Evolutionary conservation across 2,113 vertebrate species (phyloP).

Genomic region (Stomatorhinus ivindoensis): DNA sequence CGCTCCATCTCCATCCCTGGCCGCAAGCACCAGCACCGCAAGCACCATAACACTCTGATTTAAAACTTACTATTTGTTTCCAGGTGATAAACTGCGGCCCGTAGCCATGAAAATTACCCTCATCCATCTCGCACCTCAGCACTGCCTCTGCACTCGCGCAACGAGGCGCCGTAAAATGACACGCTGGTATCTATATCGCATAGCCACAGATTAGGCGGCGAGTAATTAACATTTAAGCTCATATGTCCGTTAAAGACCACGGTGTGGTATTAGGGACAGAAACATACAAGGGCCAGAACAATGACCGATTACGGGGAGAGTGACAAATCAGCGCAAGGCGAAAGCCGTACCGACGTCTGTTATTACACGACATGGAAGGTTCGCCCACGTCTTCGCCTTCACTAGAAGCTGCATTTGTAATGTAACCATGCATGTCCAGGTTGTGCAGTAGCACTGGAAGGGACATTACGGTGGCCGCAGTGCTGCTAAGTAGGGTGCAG

Average conservation of each 20-base stretch:
- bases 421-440: not conserved
- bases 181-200: constrained; percentile 14
- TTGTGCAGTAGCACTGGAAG: not conserved
- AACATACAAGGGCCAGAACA: not conserved
- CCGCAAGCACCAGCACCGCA: not conserved
- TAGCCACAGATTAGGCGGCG: not conserved
- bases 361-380: constrained; percentile 7
- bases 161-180: constrained; percentile 13
- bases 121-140: constrained; percentile 60
- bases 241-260: not conserved
- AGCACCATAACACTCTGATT: constrained; percentile 38
- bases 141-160: constrained; percentile 25
- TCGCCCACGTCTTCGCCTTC: not conserved
- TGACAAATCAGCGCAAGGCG: not conserved
- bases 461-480: not conserved
- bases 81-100: constrained; percentile 57
- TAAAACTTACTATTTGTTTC: constrained; percentile 53
- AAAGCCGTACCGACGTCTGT: constrained; percentile 1
- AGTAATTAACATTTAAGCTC: constrained; percentile 20
- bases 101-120: constrained; percentile 62
- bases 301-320: not conserved
- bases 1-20: not conserved
- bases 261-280: not conserved
- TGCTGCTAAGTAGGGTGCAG: not conserved
- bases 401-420: not conserved